phyloP scores from a whole-genome alignment of 2,113 vertebrate species.

The Hemibagrus wyckioides region DNA sequence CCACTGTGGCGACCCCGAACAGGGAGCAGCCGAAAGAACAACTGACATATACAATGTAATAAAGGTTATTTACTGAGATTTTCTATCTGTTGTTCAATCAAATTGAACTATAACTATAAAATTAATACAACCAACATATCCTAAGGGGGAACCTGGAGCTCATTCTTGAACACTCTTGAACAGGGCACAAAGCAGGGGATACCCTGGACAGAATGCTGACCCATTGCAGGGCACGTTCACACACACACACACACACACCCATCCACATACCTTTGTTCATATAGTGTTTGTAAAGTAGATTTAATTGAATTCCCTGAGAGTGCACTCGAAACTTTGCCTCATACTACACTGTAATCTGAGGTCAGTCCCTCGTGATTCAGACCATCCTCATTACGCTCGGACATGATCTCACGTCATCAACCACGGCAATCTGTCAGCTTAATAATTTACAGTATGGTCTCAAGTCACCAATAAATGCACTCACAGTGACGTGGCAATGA shows the following conservation, averaged over 20 bases:
- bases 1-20: no score
- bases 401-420: background rate
- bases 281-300: background rate
- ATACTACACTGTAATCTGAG: background rate
- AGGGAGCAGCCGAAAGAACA: no score
- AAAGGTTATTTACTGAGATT: background rate
- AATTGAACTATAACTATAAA: background rate
- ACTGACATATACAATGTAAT: background rate
- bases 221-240: no score
- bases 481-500: conserved; percentile 12
- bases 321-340: background rate
- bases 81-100: background rate
- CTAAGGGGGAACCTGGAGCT: no score
- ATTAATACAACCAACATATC: background rate
- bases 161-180: no score
- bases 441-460: background rate
- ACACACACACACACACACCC: no score
- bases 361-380: background rate
- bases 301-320: background rate
- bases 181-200: no score
- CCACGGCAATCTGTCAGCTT: background rate
- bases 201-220: no score
- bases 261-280: background rate
- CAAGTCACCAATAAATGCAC: conserved; percentile 29
- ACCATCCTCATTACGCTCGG: background rate